Evolutionary conservation across 1,140 invertebrate genomes (phyloP), one percentile per base, ranked within the genome.

Genomic region (Apis florea): DNA sequence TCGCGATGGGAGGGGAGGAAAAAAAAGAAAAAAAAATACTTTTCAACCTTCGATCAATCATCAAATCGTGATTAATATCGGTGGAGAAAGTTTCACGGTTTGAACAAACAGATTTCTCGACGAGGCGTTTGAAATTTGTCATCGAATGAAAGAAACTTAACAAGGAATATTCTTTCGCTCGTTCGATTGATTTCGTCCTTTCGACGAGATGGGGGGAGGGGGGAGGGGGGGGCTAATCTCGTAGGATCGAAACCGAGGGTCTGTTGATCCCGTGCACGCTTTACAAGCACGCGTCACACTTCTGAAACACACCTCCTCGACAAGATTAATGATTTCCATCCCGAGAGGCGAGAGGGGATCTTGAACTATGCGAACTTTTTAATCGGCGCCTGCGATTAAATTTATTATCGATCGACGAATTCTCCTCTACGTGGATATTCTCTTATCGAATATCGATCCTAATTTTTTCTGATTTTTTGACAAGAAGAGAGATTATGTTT

Each of bases 291-390:
- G 47, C 24, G 76, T 70, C 76, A 61, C 54, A 70, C 54, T 70
- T 61, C 31, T 58, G 54, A 53, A 31, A 21, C 54, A 21, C 54
- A 51, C 24, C 76, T 78, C 49, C 67, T 70, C 31, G 53, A 70
- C 76, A 78, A 78, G 76, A 78, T 78, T 78, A 71, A 78, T 61
- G 76, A 78, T 78, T 51, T 51, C 54, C 9, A 51, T 10, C 17
- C n/a, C n/a, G n/a, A 1, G 21, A 10, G 76, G 4, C 26, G 31
- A 17, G 70, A 47, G 26, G 47, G 26, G 19, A 61, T 24, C 13
- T 76, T 66, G 40, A 66, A 17, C 58, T 59, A 26, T 31, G 26
- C 11, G 21, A 56, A 66, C 73, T 76, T 76, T 76, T 64, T 54
- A 70, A 24, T 17, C 47, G 68, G 24, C 68, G 68, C 73, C 61